Conservation (phyloP, 2,113 vertebrate genomes). For the Dromaius novaehollandiae region DNA sequence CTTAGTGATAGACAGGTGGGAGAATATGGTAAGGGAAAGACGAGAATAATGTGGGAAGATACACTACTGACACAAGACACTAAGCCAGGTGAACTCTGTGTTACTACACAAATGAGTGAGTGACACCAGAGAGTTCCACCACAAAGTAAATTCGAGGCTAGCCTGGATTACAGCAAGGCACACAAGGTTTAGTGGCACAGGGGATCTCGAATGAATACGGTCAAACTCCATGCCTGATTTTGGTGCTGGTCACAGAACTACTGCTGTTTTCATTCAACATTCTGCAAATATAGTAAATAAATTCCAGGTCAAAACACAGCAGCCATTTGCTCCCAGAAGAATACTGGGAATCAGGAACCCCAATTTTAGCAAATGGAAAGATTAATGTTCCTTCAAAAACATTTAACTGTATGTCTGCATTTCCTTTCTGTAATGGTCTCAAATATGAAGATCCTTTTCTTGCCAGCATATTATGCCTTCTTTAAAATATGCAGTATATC, state of each 20-base stretch:
- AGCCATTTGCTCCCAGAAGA: not conserved
- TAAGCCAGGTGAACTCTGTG: not conserved
- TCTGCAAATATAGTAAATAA: not conserved
- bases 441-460: not conserved
- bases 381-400: not conserved
- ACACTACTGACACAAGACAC: not conserved
- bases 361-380: not conserved
- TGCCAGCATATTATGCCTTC: not conserved
- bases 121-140: not conserved
- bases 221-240: not conserved
- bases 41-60: not conserved
- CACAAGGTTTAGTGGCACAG: not conserved
- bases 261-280: not conserved
- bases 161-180: not conserved
- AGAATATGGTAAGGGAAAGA: not conserved
- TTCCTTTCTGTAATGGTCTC: not conserved
- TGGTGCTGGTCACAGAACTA: not conserved
- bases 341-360: rapidly evolving
- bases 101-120: not conserved
- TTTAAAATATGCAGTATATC: not conserved
- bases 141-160: not conserved
- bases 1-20: not conserved
- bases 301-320: not conserved
- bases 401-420: not conserved
- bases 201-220: not conserved